Evolutionary conservation across 2,797 vertebrate genomes (phyloP).

Genomic region (Stomatorhinus walkeri): DNA sequence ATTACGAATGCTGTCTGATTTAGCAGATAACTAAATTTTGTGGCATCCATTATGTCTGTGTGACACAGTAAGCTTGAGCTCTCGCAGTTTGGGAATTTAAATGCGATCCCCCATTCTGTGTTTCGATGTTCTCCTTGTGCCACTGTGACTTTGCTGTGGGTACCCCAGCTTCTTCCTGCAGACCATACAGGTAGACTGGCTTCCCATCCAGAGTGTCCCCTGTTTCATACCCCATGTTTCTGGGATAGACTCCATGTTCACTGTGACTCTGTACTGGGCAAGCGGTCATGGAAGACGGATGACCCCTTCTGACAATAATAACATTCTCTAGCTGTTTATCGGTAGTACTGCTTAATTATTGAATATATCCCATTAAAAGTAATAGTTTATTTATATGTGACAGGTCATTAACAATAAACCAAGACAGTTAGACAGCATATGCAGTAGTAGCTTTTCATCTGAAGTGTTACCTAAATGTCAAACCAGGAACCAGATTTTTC

Average conservation of each 20-base stretch:
- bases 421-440: background rate
- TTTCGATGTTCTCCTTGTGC: background rate
- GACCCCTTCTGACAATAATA: background rate
- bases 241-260: background rate
- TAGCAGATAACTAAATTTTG: background rate
- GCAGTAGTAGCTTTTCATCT: background rate
- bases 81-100: background rate
- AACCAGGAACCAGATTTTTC: background rate
- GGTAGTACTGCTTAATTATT: background rate
- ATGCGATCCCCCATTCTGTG: background rate
- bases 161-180: background rate
- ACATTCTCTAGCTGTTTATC: background rate
- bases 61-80: background rate
- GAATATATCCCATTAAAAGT: background rate
- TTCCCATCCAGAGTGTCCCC: background rate
- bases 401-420: background rate
- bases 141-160: background rate
- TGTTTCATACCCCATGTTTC: background rate
- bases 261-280: background rate
- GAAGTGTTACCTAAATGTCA: conserved; percentile 4
- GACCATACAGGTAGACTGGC: background rate
- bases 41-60: background rate
- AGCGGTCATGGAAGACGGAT: background rate
- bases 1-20: background rate
- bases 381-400: background rate